Percentiles rank a stretch among this genome's conserved stretches.
phyloP scores from a whole-genome alignment of 1,140 invertebrate genomes.

The Drosophila teissieri region DNA sequence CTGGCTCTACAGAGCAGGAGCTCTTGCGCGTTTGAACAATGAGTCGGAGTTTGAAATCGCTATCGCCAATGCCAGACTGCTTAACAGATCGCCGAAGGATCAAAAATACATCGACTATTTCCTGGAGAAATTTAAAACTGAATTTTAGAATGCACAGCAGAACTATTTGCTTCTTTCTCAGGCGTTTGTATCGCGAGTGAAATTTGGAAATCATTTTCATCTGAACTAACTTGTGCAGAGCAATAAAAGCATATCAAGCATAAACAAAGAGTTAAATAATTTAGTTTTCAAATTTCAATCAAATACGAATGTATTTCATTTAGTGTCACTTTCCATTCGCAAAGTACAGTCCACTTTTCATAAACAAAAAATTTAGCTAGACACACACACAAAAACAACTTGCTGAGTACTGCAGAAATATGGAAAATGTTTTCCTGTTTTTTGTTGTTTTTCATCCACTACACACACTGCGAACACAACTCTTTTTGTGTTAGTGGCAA shows the following conservation, averaged over 20 bases:
- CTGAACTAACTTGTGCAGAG: background rate
- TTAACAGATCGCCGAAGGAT: conserved; percentile 30
- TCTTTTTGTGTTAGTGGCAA: conserved; percentile 50
- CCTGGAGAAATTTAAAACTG: conserved; percentile 32
- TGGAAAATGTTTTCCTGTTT: conserved; percentile 31
- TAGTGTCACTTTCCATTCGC: conserved; percentile 37
- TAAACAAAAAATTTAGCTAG: conserved; percentile 45
- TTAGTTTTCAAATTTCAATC: conserved; percentile 22
- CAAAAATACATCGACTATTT: conserved; percentile 37
- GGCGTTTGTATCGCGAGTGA: background rate
- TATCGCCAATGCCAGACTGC: conserved; percentile 25
- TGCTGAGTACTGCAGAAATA: conserved; percentile 19
- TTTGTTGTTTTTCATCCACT: conserved; percentile 11
- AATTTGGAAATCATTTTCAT: conserved; percentile 6
- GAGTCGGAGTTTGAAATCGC: conserved; percentile 30
- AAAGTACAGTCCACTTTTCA: conserved; percentile 29
- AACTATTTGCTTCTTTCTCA: background rate
- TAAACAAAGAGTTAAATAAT: background rate
- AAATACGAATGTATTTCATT: conserved; percentile 36
- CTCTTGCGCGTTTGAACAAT: conserved; percentile 47
- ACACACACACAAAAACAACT: conserved; percentile 27
- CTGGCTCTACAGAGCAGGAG: conserved; percentile 52
- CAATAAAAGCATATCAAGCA: conserved; percentile 16
- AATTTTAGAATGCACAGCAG: conserved; percentile 22
- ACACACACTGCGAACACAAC: conserved; percentile 25